Evolutionary conservation across 2,113 vertebrate species (phyloP).

Genomic region (Agapornis roseicollis): DNA sequence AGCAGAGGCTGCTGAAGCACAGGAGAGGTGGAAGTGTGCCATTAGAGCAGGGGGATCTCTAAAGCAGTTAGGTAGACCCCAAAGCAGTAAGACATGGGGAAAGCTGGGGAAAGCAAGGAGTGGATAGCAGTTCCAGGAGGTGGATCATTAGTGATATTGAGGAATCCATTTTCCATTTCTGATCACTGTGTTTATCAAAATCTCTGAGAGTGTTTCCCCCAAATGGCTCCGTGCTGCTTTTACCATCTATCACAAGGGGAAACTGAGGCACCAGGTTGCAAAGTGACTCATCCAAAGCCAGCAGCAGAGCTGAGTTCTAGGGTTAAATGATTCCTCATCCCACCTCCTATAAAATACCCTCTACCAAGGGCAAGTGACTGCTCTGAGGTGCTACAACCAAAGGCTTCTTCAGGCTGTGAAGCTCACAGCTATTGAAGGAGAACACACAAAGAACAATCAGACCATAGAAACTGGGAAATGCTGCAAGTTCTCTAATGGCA

Average conservation of each 20-base stretch:
- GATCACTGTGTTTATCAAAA: not conserved
- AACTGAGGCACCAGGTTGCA: not conserved
- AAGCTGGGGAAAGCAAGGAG: not conserved
- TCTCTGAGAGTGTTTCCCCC: not conserved
- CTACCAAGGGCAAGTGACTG: not conserved
- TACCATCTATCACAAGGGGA: not conserved
- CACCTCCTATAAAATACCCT: not conserved
- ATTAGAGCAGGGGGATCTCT: not conserved
- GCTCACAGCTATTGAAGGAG: not conserved
- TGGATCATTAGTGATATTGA: fast-evolving
- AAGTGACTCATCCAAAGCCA: not conserved
- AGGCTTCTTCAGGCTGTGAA: not conserved
- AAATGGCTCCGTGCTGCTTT: not conserved
- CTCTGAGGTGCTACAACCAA: not conserved
- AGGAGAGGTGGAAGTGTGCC: not conserved
- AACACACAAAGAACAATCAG: not conserved
- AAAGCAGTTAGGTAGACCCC: not conserved
- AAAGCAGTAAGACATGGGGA: fast-evolving
- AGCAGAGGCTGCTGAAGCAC: not conserved
- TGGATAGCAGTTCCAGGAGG: not conserved
- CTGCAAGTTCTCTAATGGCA: not conserved
- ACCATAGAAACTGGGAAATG: not conserved
- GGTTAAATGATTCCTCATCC: not conserved
- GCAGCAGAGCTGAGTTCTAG: not conserved
- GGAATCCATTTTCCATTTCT: not conserved